Evolutionary conservation across 2,797 vertebrate genomes (phyloP), one percentile per base, ranked within the genome.

Genomic region (Hyperoplus lanceolatus): DNA sequence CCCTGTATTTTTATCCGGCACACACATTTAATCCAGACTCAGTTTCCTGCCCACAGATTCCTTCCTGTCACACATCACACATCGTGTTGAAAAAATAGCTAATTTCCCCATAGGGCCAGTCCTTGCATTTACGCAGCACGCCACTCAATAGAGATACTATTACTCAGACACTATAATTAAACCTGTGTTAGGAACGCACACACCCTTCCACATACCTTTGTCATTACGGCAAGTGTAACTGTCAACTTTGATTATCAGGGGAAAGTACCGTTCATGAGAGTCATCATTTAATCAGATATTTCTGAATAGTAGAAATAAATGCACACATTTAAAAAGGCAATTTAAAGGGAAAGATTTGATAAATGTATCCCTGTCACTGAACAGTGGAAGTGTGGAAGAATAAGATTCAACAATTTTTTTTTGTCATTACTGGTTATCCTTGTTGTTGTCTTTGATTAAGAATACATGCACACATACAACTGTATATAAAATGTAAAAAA

Each of bases 141-240:
- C 60, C 78, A 84, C 69, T 92, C 78, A 83, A 49, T 46, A 73
- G 75, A 80, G 81, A 90, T 84, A 88, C 73, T 86, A 79, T 90
- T 87, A 86, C 73, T 58, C 72, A 86, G 73, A 85, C 74, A 59
- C 85, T 87, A 80, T 91, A 92, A 92, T 94, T 89, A 92, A 86
- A 74, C 16, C 13, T 70, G 62, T 82, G 68, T 72, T 78, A 38
- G 70, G 80, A 84, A 81, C 57, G 82, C 42, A 83, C 87, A 82
- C 87, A 83, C 73, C 73, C 64, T 56, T 80, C 39, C 75, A 82
- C 74, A 81, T 80, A 76, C 67, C 73, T 75, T 73, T 66, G 55
- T 74, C 71, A 82, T 70, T 42, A 58, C 11, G 79, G 58, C 77
- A 65, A 79, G 58, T 70, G 56, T 29, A 84, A 43, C 83, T 82